phyloP scores from a whole-genome alignment of 2,888 invertebrate genomes.

The Zele albiditarsus region DNA sequence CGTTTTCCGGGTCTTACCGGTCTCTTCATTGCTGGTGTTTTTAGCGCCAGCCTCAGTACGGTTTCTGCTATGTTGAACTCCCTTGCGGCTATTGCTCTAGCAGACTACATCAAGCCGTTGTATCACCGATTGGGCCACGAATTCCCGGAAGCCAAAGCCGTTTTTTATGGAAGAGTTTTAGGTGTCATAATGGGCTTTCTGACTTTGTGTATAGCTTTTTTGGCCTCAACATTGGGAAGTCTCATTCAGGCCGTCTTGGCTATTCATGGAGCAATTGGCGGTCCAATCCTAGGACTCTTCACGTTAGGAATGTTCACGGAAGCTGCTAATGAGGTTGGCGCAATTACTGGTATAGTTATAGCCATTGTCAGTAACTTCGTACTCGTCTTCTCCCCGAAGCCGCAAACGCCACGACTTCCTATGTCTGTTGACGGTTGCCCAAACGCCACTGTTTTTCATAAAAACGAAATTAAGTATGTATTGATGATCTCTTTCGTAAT shows the following conservation, averaged over 20 bases:
- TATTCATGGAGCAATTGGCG: conserved; percentile 89
- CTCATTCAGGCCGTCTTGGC: conserved; percentile 80
- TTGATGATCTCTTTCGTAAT: conserved; percentile 7
- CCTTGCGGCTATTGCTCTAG: conserved; percentile 89
- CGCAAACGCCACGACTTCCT: conserved; percentile 49
- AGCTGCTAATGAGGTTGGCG: conserved; percentile 78
- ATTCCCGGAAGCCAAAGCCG: conserved; percentile 83
- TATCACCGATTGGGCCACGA: conserved; percentile 75
- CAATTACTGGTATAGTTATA: conserved; percentile 57
- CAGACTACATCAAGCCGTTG: conserved; percentile 84
- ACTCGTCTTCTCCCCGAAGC: conserved; percentile 59
- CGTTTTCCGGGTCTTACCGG: conserved; percentile 67
- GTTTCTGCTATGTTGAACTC: conserved; percentile 94
- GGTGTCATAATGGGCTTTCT: conserved; percentile 58
- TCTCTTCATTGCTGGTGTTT: conserved; percentile 79
- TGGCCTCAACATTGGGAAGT: conserved; percentile 60
- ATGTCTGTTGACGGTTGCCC: conserved; percentile 55
- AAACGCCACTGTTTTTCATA: conserved; percentile 41
- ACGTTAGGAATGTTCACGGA: conserved; percentile 91
- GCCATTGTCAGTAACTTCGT: conserved; percentile 54
- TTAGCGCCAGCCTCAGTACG: conserved; percentile 93
- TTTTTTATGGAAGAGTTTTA: conserved; percentile 75
- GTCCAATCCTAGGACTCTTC: conserved; percentile 89
- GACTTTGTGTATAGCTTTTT: conserved; percentile 59
- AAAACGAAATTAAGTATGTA: not conserved